Base-by-base conservation (phyloP, 1,140 invertebrate species). In the Heliconius melpomene region DNA sequence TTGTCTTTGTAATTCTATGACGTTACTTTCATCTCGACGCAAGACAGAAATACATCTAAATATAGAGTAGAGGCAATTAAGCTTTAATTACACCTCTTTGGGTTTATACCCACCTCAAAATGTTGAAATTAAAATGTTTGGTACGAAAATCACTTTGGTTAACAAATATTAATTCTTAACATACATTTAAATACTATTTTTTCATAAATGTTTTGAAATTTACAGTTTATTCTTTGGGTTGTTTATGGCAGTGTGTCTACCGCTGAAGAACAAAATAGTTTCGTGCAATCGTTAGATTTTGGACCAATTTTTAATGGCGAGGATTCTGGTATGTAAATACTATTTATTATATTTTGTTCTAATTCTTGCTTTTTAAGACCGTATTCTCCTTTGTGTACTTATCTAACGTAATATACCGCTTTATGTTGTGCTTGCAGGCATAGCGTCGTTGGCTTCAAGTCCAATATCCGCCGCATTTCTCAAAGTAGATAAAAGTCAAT, bases 401-500 rank as follows among this genome's bases (percentile, higher is more conserved):
- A 60, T 78, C 40, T 46, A 75, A 77, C 26, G n/a, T 81, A 29
- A 46, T 75, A 75, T 78, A 82, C 50, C 82, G 80, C 83, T 81
- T 81, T 80, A 71, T 87, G 75, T 66, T 66, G 26, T 86, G 77
- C 78, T 93, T 94, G 86, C 93, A 95, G 94, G 93, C 87, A 86
- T 93, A 78, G 86, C 88, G 80, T 90, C 91, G 74, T 88, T 94
- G 80, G 93, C 93, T 85, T 94, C 94, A 76, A 92, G 88, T 87
- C 90, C 92, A 77, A 83, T 92, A 75, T 85, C 88, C 36, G 86
- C 90, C 75, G 90, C 91, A 79, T 85, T 94, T 77, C 87, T 94
- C 85, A 90, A 93, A 83, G 86, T 90, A 87, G 91, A 94, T 86
- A 93, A 94, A 86, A 92, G 89, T 81, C 89, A 92, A 90, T 94